Evolutionary conservation across 64 coral and sea anemone species (phyloP), one percentile per base, ranked within the genome.

Genomic region (Actinia equina): DNA sequence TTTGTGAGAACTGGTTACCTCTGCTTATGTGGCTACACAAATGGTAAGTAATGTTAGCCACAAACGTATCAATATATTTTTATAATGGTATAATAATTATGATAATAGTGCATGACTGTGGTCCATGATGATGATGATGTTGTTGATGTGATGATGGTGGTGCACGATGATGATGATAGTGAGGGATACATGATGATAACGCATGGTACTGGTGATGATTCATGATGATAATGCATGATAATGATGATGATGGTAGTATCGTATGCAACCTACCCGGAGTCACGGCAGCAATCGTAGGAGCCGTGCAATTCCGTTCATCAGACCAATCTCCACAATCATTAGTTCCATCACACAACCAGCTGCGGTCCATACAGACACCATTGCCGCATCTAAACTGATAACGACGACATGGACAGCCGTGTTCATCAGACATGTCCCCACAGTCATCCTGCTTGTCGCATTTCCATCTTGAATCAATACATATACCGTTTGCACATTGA

Each of bases 291-390:
- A 80, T 44, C 17, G 89, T 83, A 1, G 43, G 62, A 23, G 27
- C 52, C 5, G 77, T 63, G 54, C 96, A 98, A 61, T 98, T 94
- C 18, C 57, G 63, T 87, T 98, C 96, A 83, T 98, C 96, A 15
- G 83, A 89, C 10, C 80, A 37, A 82, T 98, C 96, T 1, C 86
- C 88, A 80, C 96, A 98, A 52, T 98, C 96, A 83, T 98, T 89
- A 2, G 15, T 19, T 14, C 96, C 96, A 82, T 98, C 96, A 90
- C 96, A 98, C 16, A 59, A 52, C 83, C 90, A 90, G 6, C 61
- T 15, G 20, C 86, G 87, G 42, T 90, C 74, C 2, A 89, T 57
- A 85, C 94, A 96, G 10, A 43, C 43, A n/a, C 91, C 91, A 85
- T 96, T 96, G 6, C 71, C 87, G 42, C 94, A 96, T 51, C 59